Evolutionary conservation across 2,888 invertebrate genomes (phyloP).

Genomic region (Cerastis rubricosa): DNA sequence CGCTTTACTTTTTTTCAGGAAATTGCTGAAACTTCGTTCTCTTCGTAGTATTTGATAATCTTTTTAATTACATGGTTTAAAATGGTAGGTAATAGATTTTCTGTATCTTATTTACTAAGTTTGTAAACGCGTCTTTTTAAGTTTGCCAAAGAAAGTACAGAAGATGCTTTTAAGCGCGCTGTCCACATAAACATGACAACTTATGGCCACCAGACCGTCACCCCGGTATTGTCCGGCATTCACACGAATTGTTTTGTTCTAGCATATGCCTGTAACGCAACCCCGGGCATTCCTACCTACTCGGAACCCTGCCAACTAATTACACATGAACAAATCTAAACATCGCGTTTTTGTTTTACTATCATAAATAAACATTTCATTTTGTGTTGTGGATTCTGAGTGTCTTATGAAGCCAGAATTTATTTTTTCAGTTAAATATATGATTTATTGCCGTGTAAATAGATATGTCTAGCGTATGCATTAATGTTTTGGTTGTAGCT

Average conservation of each 20-base stretch:
- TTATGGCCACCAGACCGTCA: constrained; percentile 74
- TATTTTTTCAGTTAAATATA: constrained; percentile 38
- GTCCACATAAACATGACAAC: constrained; percentile 58
- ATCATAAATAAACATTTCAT: constrained; percentile 67
- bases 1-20: not conserved
- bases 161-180: constrained; percentile 1
- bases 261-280: constrained; percentile 79
- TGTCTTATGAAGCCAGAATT: constrained; percentile 50
- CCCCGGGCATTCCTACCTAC: constrained; percentile 84
- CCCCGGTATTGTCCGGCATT: constrained; percentile 86
- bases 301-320: constrained; percentile 88
- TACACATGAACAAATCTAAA: constrained; percentile 75
- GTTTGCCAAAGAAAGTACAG: not conserved
- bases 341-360: constrained; percentile 68
- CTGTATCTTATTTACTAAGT: not conserved
- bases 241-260: constrained; percentile 88
- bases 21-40: not conserved
- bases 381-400: constrained; percentile 49
- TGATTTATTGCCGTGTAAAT: constrained; percentile 55
- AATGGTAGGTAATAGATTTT: not conserved
- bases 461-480: constrained; percentile 44
- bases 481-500: constrained; percentile 41
- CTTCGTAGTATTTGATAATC: not conserved
- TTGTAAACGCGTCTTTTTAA: not conserved
- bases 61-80: not conserved